Evolutionary conservation across 2,113 vertebrate genomes (phyloP).

Genomic region (Jacana jacana): DNA sequence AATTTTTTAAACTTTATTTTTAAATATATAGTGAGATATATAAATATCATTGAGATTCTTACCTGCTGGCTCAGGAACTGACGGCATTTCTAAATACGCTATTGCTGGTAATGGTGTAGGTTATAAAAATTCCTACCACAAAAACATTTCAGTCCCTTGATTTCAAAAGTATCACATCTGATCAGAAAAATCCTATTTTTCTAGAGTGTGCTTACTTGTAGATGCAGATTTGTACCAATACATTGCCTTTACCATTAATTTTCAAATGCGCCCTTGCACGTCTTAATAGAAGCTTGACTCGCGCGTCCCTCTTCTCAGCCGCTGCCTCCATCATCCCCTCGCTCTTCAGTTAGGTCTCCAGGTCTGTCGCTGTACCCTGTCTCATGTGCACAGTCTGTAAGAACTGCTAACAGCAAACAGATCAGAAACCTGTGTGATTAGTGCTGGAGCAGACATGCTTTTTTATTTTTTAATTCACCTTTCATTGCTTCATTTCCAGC

Average conservation of each 20-base stretch:
- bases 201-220: background rate
- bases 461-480: background rate
- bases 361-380: background rate
- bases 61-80: constrained; percentile 45
- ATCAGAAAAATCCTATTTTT: background rate
- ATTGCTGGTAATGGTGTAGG: background rate
- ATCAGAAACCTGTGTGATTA: background rate
- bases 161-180: background rate
- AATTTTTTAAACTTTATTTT: background rate
- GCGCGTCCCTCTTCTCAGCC: background rate
- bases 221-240: background rate
- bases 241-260: background rate
- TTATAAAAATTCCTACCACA: background rate
- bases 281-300: background rate
- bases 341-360: background rate
- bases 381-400: background rate
- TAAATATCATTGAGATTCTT: background rate
- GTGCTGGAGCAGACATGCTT: background rate
- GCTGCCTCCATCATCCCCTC: background rate
- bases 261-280: background rate
- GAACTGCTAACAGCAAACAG: background rate
- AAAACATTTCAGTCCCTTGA: background rate
- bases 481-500: background rate
- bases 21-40: background rate
- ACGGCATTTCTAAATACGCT: constrained; percentile 2